Percentiles rank a stretch among this genome's conserved stretches.
phyloP scores from a whole-genome alignment of 1,140 invertebrate species.

The Hestina assimilis region DNA sequence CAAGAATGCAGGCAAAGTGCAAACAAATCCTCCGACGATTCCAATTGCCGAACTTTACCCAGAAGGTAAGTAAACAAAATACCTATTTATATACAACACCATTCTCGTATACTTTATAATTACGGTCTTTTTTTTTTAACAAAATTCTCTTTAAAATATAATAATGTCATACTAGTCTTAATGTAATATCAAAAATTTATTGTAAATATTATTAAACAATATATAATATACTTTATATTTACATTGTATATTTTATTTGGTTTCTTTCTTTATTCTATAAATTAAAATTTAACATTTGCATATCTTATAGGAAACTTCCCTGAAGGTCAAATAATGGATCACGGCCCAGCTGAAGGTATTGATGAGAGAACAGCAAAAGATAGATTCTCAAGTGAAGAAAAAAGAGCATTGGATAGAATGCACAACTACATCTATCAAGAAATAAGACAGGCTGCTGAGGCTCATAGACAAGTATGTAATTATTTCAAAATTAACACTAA shows the following conservation, averaged over 20 bases:
- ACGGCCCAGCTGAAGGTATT: constrained; percentile 82
- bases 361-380: constrained; percentile 93
- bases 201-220: no score
- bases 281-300: no score
- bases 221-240: no score
- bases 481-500: neutral
- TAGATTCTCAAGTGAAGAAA: constrained; percentile 94
- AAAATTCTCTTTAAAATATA: no score
- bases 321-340: constrained; percentile 89
- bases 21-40: constrained; percentile 87
- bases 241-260: no score
- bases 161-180: no score
- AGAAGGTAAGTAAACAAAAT: constrained; percentile 84
- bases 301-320: constrained; percentile 82
- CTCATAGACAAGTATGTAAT: constrained; percentile 88
- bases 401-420: constrained; percentile 88
- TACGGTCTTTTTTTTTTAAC: no score
- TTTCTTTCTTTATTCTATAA: no score
- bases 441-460: constrained; percentile 96
- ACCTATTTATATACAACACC: no score
- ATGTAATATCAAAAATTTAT: no score
- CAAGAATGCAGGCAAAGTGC: constrained; percentile 50
- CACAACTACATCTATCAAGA: constrained; percentile 96
- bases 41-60: constrained; percentile 92
- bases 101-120: no score